Evolutionary conservation across 2,888 invertebrate genomes (phyloP), one percentile per base, ranked within the genome.

Genomic region (Diploptera punctata): DNA sequence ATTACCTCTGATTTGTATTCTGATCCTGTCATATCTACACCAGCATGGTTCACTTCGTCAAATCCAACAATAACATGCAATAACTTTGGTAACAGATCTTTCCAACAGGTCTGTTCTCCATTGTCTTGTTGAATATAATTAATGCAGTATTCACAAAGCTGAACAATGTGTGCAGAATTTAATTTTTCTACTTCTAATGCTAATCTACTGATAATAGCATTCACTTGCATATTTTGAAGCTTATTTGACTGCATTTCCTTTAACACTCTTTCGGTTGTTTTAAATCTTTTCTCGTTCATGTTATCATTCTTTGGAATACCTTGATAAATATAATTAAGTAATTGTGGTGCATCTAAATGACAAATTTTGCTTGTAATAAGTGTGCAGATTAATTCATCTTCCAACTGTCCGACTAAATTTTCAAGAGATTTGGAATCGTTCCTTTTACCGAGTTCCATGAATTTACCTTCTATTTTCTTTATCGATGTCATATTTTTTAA

Each of bases 31-130:
- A 91, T 84, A 75, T 88, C 87, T 0, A 85, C 82, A 21, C 88
- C 89, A 77, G 87, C 86, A 78, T 88, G 85, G 73, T 85, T 85
- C 2, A 92, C 80, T 13, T 79, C 81, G 71, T 86, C 86, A 72
- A 87, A 83, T 19, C 86, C 83, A 5, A 84, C 83, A 38, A 92
- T 76, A 0, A 86, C 81, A 78, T 86, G 86, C 49, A 91, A 78
- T 73, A 89, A 81, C 74, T 88, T 87, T 18, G 92, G 91, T 3
- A 92, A 79, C 0, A 91, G 79, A 76, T 91, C 90, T 76, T 88
- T 87, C 91, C 92, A 92, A 76, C 91, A 91, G 77, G 65, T 26
- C n/a, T 47, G 65, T 19, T 65, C 65, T 18, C 44, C 47, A 44
- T 65, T 38, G 5, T 47, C 29, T 21, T 65, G 44, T n/a, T 65